phyloP scores from a whole-genome alignment of 2,797 vertebrate genomes.

The Setipinna tenuifilis region DNA sequence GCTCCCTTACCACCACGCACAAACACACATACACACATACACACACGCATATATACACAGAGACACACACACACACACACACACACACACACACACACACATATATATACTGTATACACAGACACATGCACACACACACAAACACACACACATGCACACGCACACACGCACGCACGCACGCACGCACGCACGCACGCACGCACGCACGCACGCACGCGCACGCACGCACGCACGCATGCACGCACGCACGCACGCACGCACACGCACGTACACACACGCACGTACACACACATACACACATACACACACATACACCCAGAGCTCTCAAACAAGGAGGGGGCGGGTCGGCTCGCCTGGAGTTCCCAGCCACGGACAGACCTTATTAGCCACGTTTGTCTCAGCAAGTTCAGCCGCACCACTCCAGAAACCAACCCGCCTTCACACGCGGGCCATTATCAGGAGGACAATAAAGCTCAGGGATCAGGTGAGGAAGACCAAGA shows the following conservation, averaged over 20 bases:
- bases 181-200: too few relatives aligned
- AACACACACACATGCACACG: too few relatives aligned
- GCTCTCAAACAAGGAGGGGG: not conserved
- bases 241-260: too few relatives aligned
- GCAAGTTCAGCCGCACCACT: constrained; percentile 44
- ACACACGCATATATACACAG: too few relatives aligned
- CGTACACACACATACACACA: too few relatives aligned
- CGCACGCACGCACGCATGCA: not conserved
- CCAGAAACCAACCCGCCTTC: constrained; percentile 39
- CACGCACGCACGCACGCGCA: too few relatives aligned
- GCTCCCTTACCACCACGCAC: constrained; percentile 16
- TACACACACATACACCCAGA: not conserved
- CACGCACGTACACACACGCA: too few relatives aligned
- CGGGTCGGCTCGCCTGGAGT: not conserved
- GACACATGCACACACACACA: too few relatives aligned
- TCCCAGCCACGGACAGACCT: constrained; percentile 59
- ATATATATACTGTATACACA: too few relatives aligned
- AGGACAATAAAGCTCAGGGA: constrained; percentile 63
- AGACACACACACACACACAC: too few relatives aligned
- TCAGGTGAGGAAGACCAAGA: constrained; percentile 21
- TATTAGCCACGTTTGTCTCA: constrained; percentile 52
- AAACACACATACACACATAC: not conserved
- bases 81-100: too few relatives aligned
- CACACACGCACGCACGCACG: not conserved
- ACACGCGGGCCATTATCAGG: constrained; percentile 58